These are phyloP conservation scores for Oreocharis arfaki DNA, from an alignment of 2,113 vertebrate species.

Conservation along the genomic window DNA sequence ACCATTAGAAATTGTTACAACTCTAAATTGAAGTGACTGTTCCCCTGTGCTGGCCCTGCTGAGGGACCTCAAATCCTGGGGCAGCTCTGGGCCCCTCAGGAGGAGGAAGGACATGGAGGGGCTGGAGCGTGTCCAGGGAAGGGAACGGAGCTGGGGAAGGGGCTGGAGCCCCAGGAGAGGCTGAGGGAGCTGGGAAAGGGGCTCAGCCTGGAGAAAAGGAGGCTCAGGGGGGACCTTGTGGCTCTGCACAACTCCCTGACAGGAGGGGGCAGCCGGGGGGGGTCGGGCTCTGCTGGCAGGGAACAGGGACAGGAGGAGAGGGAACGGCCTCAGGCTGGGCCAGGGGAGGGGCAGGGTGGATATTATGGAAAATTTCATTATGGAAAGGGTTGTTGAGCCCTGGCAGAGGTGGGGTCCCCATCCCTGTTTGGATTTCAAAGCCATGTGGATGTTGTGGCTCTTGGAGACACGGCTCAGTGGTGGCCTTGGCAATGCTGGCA, in stretches of 20 bases:
- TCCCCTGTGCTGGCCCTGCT: not conserved
- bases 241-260: not conserved
- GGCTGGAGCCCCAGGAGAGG: not conserved
- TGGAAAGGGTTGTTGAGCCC: rapidly evolving
- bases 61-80: not conserved
- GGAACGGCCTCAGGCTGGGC: not conserved
- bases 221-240: not conserved
- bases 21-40: not conserved
- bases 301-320: not conserved
- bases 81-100: not conserved
- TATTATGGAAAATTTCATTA: rapidly evolving
- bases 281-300: not conserved
- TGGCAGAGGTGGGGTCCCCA: rapidly evolving
- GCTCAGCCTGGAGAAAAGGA: not conserved
- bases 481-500: not conserved
- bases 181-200: not conserved
- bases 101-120: not conserved
- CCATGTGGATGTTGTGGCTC: not conserved
- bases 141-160: not conserved
- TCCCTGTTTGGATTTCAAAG: not conserved
- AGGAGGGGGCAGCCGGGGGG: not conserved
- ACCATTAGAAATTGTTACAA: rapidly evolving
- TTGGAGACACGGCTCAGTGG: rapidly evolving
- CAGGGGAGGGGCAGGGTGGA: rapidly evolving
- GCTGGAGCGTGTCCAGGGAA: not conserved